These are phyloP conservation scores for Andrena haemorrhoa DNA, from an alignment of 2,888 invertebrate genomes.

Conservation along the genomic window DNA sequence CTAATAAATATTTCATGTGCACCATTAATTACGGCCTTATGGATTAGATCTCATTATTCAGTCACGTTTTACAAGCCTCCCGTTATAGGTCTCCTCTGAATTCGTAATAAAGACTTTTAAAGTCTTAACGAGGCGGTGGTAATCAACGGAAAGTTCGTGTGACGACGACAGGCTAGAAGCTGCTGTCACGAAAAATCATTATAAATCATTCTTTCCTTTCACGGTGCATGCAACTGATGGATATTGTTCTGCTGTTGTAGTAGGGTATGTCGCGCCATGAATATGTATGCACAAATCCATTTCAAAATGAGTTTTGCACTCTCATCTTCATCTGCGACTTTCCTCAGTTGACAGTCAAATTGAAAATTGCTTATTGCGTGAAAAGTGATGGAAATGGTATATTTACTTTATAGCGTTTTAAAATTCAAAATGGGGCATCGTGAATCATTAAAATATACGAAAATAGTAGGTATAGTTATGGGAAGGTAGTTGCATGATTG, in stretches of 20 bases:
- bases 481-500: too few relatives aligned
- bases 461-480: too few relatives aligned
- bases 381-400: too few relatives aligned
- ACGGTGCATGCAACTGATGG: slow-evolving; percentile 12
- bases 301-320: too few relatives aligned
- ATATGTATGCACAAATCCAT: slow-evolving; percentile 1
- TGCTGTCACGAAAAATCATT: slow-evolving; percentile 6
- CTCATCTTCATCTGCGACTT: too few relatives aligned
- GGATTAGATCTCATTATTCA: slow-evolving; percentile 5
- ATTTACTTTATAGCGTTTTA: too few relatives aligned
- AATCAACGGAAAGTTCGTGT: slow-evolving; percentile 10
- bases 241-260: slow-evolving; percentile 19
- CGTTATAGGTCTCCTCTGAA: not conserved
- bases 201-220: slow-evolving; percentile 16
- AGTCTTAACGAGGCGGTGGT: not conserved
- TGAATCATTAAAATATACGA: too few relatives aligned
- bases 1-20: too few relatives aligned
- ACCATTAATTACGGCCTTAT: too few relatives aligned
- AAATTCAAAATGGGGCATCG: too few relatives aligned
- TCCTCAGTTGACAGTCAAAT: too few relatives aligned
- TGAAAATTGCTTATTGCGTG: too few relatives aligned
- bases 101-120: slow-evolving; percentile 12
- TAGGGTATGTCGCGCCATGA: not conserved
- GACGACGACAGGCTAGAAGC: not conserved
- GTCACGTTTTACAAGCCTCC: not conserved